phyloP scores from a whole-genome alignment of 2,113 vertebrate genomes.

The Donacobius atricapilla region DNA sequence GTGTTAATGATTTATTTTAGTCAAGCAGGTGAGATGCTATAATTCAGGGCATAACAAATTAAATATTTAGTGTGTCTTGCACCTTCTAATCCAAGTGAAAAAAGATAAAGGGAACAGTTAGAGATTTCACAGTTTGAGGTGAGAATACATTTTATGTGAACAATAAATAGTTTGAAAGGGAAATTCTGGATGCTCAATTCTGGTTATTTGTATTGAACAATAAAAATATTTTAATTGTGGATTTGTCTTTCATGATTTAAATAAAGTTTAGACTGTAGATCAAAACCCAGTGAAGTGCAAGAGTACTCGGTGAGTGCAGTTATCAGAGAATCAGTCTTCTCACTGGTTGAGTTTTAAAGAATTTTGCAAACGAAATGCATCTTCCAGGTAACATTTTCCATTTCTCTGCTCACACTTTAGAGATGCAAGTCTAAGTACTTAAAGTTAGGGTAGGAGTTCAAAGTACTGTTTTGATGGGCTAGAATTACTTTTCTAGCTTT shows the following conservation, averaged over 20 bases:
- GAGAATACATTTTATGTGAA: background rate
- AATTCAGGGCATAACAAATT: background rate
- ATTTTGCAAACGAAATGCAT: background rate
- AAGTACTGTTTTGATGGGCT: background rate
- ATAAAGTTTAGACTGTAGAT: background rate
- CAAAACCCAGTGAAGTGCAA: background rate
- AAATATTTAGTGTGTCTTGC: background rate
- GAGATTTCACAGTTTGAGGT: background rate
- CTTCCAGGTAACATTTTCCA: background rate
- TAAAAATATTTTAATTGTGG: background rate
- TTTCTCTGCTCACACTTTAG: background rate
- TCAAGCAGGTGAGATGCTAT: background rate
- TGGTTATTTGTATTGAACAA: background rate
- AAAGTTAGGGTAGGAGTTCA: background rate
- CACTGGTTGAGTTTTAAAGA: background rate
- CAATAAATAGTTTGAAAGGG: background rate
- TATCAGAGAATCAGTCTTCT: background rate
- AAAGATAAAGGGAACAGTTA: background rate
- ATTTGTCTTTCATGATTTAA: background rate
- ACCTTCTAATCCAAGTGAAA: background rate
- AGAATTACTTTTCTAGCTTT: background rate
- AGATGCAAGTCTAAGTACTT: background rate
- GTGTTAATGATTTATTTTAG: slow-evolving; percentile 8
- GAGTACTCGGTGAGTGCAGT: background rate
- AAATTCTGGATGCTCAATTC: background rate